A percentile compares a stretch with the other conserved stretches of the same genome.
Conservation (phyloP, 2,113 vertebrate species). For the Hoplias malabaricus region DNA sequence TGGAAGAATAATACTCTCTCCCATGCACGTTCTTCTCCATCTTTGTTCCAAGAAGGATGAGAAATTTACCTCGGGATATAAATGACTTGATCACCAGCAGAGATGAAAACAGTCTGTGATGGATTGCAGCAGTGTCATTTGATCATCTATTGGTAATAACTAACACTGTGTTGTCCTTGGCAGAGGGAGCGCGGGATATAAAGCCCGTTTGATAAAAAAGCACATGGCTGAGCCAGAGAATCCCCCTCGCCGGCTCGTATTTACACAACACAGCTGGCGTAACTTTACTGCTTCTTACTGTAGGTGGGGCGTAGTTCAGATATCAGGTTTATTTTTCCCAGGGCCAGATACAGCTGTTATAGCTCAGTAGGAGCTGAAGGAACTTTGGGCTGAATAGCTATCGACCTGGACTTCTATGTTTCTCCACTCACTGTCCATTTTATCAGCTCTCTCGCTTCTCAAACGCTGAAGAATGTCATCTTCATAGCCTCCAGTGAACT, state of each 20-base stretch:
- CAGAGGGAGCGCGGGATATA: background rate
- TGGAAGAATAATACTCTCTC: background rate
- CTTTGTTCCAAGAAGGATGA: background rate
- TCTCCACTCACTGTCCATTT: too few species aligned
- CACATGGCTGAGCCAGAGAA: background rate
- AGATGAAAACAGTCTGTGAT: background rate
- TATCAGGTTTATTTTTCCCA: background rate
- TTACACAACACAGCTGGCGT: conserved; percentile 2
- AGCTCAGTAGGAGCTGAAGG: background rate
- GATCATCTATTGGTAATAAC: background rate
- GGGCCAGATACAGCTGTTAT: background rate
- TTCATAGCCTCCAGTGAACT: conserved; percentile 3
- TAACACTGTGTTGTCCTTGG: background rate
- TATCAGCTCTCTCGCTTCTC: too few species aligned
- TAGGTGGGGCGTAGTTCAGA: background rate
- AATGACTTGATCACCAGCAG: background rate
- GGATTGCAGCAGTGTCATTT: background rate
- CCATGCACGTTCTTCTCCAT: background rate
- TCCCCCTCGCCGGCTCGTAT: background rate
- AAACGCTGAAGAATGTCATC: conserved; percentile 2
- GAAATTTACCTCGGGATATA: background rate
- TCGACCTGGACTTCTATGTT: too few species aligned
- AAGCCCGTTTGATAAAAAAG: background rate
- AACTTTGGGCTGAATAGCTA: background rate
- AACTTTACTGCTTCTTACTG: background rate